A percentile compares a stretch with the other conserved stretches of the same genome.
Conservation (phyloP, 2,888 invertebrate species). For the Oscheius sp. region DNA sequence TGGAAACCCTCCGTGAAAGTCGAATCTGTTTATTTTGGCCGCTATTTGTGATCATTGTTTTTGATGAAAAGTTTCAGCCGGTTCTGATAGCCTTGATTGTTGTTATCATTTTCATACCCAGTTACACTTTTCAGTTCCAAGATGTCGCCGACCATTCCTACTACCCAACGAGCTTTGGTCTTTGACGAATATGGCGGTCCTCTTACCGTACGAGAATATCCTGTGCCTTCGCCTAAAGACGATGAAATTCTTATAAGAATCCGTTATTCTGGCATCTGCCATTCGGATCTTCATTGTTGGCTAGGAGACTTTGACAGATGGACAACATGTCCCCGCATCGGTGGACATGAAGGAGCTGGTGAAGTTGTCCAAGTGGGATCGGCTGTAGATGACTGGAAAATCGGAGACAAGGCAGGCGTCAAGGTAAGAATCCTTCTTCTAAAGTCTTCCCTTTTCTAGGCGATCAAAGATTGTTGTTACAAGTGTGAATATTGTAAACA, state of each 20-base stretch:
- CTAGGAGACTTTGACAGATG: conserved; percentile 39
- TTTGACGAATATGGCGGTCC: conserved; percentile 8
- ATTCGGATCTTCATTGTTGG: conserved; percentile 49
- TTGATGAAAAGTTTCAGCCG: no score
- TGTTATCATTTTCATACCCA: no score
- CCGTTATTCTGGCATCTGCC: conserved; percentile 46
- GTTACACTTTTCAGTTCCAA: no score
- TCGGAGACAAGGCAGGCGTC: conserved; percentile 46
- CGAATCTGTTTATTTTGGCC: no score
- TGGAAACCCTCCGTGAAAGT: no score
- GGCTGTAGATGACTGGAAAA: conserved; percentile 47
- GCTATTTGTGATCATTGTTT: no score
- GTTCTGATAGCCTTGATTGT: no score
- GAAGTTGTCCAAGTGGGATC: conserved; percentile 45
- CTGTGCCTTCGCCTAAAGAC: conserved; percentile 40
- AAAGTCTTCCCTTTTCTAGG: conserved; percentile 42
- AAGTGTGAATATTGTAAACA: conserved; percentile 58
- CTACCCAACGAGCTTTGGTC: conserved; percentile 3
- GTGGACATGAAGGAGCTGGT: conserved; percentile 50
- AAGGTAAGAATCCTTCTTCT: conserved; percentile 29
- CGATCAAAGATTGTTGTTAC: conserved; percentile 56
- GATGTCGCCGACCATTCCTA: not conserved
- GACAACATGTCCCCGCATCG: conserved; percentile 41
- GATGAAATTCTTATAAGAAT: conserved; percentile 42
- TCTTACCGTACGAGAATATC: conserved; percentile 28